These are phyloP conservation scores for Anadara kagoshimensis DNA, from an alignment of 1,140 invertebrate species.

Conservation along the genomic window DNA sequence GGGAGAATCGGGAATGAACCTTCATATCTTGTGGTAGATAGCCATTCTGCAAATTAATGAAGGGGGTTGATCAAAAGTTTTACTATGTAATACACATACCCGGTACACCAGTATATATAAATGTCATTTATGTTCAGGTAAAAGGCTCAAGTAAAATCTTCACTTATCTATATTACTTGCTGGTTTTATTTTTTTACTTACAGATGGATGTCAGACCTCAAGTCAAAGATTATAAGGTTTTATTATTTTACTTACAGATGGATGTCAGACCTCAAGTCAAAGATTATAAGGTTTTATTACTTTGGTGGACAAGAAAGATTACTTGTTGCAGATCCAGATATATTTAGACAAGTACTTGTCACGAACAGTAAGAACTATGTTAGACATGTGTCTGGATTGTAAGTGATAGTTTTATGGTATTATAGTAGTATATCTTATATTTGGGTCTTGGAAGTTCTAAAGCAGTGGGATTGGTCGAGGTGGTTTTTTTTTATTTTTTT, in stretches of 20 bases:
- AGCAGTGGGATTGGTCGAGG: neutral
- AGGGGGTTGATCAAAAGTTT: too few species aligned
- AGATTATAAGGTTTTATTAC: constrained; percentile 57
- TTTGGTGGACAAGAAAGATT: constrained; percentile 55
- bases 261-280: constrained; percentile 51
- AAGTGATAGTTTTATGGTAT: neutral
- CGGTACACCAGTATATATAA: too few species aligned
- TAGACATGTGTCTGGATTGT: neutral
- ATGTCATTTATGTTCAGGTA: too few species aligned
- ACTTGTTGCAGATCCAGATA: constrained; percentile 56
- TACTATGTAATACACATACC: too few species aligned
- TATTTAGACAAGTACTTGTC: constrained; percentile 53
- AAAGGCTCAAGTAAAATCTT: too few species aligned
- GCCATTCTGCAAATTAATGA: too few species aligned
- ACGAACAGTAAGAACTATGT: constrained; percentile 60
- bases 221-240: constrained; percentile 51
- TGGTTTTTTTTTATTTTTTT: neutral
- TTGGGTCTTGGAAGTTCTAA: neutral
- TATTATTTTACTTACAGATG: constrained; percentile 47
- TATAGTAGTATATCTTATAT: neutral
- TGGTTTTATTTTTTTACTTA: too few species aligned
- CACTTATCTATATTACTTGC: too few species aligned
- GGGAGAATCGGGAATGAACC: too few species aligned
- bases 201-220: constrained; percentile 53
- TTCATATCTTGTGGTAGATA: too few species aligned